Percentiles rank a stretch among this genome's conserved stretches.
Evolutionary conservation across 2,797 vertebrate species (phyloP).

Genomic region (Psittacula derbiana): DNA sequence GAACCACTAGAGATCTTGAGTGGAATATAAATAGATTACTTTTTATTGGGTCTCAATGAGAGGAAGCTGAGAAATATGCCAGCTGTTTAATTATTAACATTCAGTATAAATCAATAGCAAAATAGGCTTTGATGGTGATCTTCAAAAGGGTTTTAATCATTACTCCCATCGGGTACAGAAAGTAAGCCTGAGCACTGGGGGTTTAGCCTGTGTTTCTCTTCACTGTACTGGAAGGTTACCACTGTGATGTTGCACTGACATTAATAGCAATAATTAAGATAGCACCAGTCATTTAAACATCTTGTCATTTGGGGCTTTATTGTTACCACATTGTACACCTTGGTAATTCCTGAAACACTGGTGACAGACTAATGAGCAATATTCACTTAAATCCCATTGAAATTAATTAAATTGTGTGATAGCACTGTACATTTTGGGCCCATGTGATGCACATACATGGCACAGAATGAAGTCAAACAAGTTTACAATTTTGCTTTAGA

Average conservation of each 20-base stretch:
- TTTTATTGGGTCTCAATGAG: constrained; percentile 26
- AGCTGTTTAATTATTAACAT: constrained; percentile 53
- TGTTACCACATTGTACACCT: neutral
- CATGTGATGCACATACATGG: fast-evolving
- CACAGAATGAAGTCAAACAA: neutral
- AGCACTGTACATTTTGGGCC: neutral
- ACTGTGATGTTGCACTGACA: neutral
- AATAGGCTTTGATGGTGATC: constrained; percentile 42
- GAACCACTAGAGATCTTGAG: constrained; percentile 12
- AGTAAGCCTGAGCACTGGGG: neutral
- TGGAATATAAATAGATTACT: constrained; percentile 40
- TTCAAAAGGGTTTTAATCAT: constrained; percentile 49
- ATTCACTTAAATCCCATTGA: constrained; percentile 11
- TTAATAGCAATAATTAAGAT: neutral
- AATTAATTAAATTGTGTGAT: neutral
- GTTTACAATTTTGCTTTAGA: neutral
- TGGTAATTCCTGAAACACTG: neutral
- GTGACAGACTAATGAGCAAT: neutral
- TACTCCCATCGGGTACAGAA: constrained; percentile 11
- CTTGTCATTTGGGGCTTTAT: neutral
- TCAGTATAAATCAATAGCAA: constrained; percentile 34
- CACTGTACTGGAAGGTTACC: neutral
- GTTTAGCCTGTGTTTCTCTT: constrained; percentile 1
- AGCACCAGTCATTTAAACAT: neutral
- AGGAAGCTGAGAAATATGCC: constrained; percentile 25